Base-by-base conservation (phyloP, 2,888 invertebrate genomes). In the Ptychoptera albimana region DNA sequence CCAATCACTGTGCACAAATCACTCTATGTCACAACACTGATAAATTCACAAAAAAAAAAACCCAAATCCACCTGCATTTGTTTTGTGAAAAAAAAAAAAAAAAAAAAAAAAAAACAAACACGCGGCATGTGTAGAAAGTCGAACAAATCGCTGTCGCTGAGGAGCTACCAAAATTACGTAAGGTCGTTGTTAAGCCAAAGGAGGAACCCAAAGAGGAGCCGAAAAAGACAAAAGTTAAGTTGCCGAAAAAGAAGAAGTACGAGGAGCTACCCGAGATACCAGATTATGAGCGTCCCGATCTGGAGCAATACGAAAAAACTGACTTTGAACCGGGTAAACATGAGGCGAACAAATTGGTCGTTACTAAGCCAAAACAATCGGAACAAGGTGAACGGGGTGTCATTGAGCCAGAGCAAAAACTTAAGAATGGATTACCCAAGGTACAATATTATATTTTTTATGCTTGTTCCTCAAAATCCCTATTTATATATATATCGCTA, bases 231-330 rank as follows among this genome's bases (percentile, higher is more conserved):
- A 47, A 54, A 11, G 60, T 58, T n/a, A 51, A 59, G 37, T 60
- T 63, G 37, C 30, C 52, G 1, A 64, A 62, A 44, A 49, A 53
- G 6, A 62, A 63, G 43, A 75, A 74, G 63, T 73, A 71, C 36
- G 74, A 74, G 54, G 75, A 74, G 14, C 60, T 76, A 29, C 76
- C 75, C 3, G 74, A 76, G 62, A 67, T 74, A 45, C 73, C 79
- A 9, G 84, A 85, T 60, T 85, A 85, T 56, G 84, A 84, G 31
- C 73, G 82, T 51, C 77, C 83, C 2, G 77, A 75, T 2, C 69
- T 82, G 46, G 82, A 82, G 57, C 74, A 74, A 61, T 81, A 75
- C 54, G 77, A 80, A 60, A 70, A 72, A 50, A 66, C 68, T 2
- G 68, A 71, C 8, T 70, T 70, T 35, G 70, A 67, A 38, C 70